Evolutionary conservation across 2,797 vertebrate species (phyloP), one percentile per base, ranked within the genome.

Genomic region (Pangasius sanitwongsei): DNA sequence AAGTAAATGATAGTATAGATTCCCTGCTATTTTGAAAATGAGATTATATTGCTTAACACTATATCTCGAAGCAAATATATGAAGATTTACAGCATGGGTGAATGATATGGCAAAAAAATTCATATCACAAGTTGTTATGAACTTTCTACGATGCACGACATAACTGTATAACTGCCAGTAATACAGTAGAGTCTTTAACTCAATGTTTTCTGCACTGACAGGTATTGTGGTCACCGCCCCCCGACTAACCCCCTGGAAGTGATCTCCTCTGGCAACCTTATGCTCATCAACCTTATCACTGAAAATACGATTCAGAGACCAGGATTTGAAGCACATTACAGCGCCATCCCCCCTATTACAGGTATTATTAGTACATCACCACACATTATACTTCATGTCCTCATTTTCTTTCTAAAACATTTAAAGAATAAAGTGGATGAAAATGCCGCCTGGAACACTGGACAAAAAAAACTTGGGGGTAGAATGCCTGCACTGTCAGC

Each of bases 171-270:
- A 13, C 50, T 53, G 50, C 50, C 50, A 13, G 12, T 3, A 53
- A 53, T 53, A 13, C 11, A 13, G 50, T 13, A 53, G 50, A 11
- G 50, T 53, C 44, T 48, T 48, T 48, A 48, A 48, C 44, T 48
- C 44, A 1, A 0, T 48, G 6, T 48, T 48, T 2, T 50, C 11
- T 75, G 81, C 18, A 81, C 37, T 83, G 28, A 85, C 92, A 96
- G 96, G 88, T 93, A 97, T 90, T 97, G 96, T 93, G 96, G 97
- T 84, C 95, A 96, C 85, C 94, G 95, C n/a, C 96, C 96, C 7
- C 95, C 96, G 11, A 92, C 92, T 31, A 96, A 96, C 88, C 94
- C 93, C 6, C 92, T 97, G 83, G 88, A 93, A 83, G 94, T 97
- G 81, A 91, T 94, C 37, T 97, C 96, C 70, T 97, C 96, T 0